These are phyloP conservation scores for Magallana angulata DNA, from an alignment of 1,140 invertebrate species.

Conservation along the genomic window DNA sequence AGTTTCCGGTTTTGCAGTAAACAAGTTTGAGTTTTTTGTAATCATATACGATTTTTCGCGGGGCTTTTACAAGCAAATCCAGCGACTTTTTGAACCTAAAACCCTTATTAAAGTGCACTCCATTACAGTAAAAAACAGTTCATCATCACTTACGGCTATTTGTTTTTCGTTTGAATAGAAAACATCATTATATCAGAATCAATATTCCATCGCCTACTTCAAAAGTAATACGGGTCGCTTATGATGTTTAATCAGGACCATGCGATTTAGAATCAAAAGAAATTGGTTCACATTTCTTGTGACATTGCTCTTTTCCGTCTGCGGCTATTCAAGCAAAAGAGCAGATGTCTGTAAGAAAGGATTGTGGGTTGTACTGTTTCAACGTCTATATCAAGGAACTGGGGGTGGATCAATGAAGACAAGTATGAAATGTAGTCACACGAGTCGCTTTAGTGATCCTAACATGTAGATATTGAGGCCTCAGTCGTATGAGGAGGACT, in stretches of 20 bases:
- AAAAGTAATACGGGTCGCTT: neutral
- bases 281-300: neutral
- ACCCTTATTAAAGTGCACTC: neutral
- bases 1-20: too few species aligned
- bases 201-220: conserved; percentile 1
- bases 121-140: neutral
- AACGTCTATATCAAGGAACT: neutral
- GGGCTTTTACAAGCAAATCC: too few species aligned
- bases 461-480: too few species aligned
- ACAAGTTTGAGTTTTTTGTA: too few species aligned
- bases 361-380: neutral
- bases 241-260: conserved; percentile 24
- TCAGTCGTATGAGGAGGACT: too few species aligned
- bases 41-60: too few species aligned
- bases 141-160: neutral
- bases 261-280: conserved; percentile 3
- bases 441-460: neutral
- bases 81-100: too few species aligned
- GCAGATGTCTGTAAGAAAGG: neutral
- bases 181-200: conserved; percentile 9
- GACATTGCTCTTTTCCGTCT: neutral
- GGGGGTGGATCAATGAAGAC: neutral
- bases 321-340: neutral
- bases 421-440: conserved; percentile 1
- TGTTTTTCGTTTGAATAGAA: conserved; percentile 15